phyloP scores from a whole-genome alignment of 1,140 invertebrate genomes.

The Pinna nobilis region DNA sequence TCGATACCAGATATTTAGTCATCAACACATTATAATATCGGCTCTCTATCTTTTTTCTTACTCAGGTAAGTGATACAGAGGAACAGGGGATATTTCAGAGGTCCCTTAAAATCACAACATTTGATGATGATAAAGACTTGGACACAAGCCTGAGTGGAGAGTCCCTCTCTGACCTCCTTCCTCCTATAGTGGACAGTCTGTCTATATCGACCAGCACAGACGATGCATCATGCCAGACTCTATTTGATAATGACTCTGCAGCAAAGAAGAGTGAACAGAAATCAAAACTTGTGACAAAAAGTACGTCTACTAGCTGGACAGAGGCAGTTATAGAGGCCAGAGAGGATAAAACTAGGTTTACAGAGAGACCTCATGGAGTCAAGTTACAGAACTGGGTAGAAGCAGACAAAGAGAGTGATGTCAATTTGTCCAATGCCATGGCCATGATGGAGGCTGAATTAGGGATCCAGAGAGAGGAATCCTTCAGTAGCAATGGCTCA shows the following conservation, averaged over 20 bases:
- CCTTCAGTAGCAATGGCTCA: neutral
- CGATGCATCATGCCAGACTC: neutral
- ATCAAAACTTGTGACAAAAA: neutral
- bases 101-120: slow-evolving; percentile 39
- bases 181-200: neutral
- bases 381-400: neutral
- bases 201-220: slow-evolving; percentile 11
- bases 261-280: neutral
- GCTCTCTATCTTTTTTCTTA: slow-evolving; percentile 8
- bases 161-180: slow-evolving; percentile 22
- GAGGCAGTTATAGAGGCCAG: slow-evolving; percentile 33
- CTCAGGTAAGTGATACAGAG: slow-evolving; percentile 61
- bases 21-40: too few species aligned
- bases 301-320: slow-evolving; percentile 32
- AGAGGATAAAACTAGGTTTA: slow-evolving; percentile 20
- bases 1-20: too few species aligned
- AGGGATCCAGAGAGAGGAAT: slow-evolving; percentile 4
- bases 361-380: slow-evolving; percentile 6
- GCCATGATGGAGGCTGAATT: slow-evolving; percentile 33
- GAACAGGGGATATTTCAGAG: slow-evolving; percentile 65
- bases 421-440: slow-evolving; percentile 12
- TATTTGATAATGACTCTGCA: slow-evolving; percentile 35
- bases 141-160: slow-evolving; percentile 56
- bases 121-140: slow-evolving; percentile 62
- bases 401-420: neutral